Evolutionary conservation across 2,888 invertebrate species (phyloP).

Genomic region (Gnatocerus cornutus): DNA sequence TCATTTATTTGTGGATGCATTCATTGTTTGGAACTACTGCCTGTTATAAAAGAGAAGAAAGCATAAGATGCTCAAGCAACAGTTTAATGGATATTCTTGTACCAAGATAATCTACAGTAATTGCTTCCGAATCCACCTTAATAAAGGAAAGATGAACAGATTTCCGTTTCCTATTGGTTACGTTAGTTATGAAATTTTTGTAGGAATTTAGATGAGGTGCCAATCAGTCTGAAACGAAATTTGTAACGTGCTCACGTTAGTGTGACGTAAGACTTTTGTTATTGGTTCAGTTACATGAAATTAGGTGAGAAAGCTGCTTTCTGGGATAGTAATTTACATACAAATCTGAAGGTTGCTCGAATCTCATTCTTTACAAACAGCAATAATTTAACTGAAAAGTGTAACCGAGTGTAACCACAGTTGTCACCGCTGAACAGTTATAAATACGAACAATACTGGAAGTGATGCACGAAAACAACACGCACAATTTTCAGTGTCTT

Average conservation of each 20-base stretch:
- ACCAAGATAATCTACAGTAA: not conserved
- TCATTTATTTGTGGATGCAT: constrained; percentile 3
- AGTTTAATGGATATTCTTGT: constrained; percentile 3
- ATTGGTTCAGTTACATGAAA: too few species aligned
- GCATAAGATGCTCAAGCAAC: not conserved
- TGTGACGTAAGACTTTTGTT: too few species aligned
- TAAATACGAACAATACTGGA: not conserved
- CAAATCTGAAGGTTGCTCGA: too few species aligned
- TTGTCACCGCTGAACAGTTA: not conserved
- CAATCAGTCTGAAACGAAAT: too few species aligned
- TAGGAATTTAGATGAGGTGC: too few species aligned
- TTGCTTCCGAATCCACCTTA: not conserved
- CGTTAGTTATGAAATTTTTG: not conserved
- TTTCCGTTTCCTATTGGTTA: constrained; percentile 4
- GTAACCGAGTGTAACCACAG: not conserved
- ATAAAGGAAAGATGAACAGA: not conserved
- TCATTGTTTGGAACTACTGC: not conserved
- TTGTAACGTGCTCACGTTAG: too few species aligned
- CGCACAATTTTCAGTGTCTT: not conserved
- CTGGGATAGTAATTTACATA: too few species aligned
- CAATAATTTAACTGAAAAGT: not conserved
- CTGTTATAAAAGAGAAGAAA: not conserved
- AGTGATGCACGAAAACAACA: not conserved
- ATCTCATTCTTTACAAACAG: not conserved
- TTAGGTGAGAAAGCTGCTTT: too few species aligned